phyloP scores from a whole-genome alignment of 2,113 vertebrate species.

The rabbit (Oryctolagus cuniculus) region mOryCun1.1 NC_091432.1:1684001-1684500 shows the following conservation, averaged over 20 bases:
- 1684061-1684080: conserved; percentile 98
- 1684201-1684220: too few species aligned
- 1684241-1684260: not conserved
- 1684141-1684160: too few species aligned
- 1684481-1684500: conserved; percentile 96
- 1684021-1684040: conserved; percentile 94
- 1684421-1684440: conserved; percentile 93
- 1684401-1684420: conserved; percentile 94
- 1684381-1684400: conserved; percentile 85
- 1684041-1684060: conserved; percentile 93
- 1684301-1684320: not conserved
- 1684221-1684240: too few species aligned
- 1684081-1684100: conserved; percentile 98
- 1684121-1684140: conserved; percentile 95
- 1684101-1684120: conserved; percentile 91
- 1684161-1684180: too few species aligned
- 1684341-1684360: too few species aligned
- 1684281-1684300: not conserved
- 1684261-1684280: fast-evolving
- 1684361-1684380: not conserved
- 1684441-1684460: conserved; percentile 94
- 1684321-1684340: not conserved
- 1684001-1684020: conserved; percentile 96
- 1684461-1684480: conserved; percentile 96
- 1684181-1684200: not conserved